Base-by-base conservation (phyloP, 2,113 vertebrate genomes). In the Antechinus flavipes region DNA sequence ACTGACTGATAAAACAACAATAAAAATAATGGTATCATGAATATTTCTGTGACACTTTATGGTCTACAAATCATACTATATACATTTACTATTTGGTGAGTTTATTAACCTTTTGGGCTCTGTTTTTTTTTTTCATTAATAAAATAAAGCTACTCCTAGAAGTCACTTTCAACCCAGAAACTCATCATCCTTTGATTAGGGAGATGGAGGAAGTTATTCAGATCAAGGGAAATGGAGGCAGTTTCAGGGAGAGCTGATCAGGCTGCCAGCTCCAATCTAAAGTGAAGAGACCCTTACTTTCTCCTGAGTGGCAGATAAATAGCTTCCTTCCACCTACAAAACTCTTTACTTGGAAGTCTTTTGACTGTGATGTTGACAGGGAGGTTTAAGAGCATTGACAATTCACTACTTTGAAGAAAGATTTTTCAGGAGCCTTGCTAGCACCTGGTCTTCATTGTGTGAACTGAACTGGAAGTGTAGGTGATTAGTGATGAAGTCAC, bases 1-100 rank as follows among this genome's bases (percentile, higher is more conserved):
- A 19, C 16, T n/a, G 61, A 76, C 61, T 68, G 58, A 68, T 30
- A 14, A n/a, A 11, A 30, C 2, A 76, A 76, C 14, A 76, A 30
- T 8, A 11, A 30, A 16, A n/a, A 76, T 1, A n/a, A 76, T 0
- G 12, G 30, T 6, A 14, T 0, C 14, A 35, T 8, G 19, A 16
- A n/a, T 16, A n/a, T 76, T n/a, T 76, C 61, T n/a, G 30, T 76
- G 12, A n/a, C 7, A 2, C 27, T 68, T n/a, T n/a, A 30, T 61
- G 26, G 56, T 30, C 56, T 61, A 61, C 55, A 56, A 56, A 8
- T 8, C 55, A 56, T 8, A 26, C 25, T 56, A 55, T 30, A 12
- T 61, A 14, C 27, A 61, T 35, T 14, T 68, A 68, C 61, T 76
- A 35, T 35, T 76, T 19, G 61, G 12, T 35, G 61, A n/a, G 3